Conservation (phyloP, 2,888 invertebrate genomes). For the Cybosia mesomella region DNA sequence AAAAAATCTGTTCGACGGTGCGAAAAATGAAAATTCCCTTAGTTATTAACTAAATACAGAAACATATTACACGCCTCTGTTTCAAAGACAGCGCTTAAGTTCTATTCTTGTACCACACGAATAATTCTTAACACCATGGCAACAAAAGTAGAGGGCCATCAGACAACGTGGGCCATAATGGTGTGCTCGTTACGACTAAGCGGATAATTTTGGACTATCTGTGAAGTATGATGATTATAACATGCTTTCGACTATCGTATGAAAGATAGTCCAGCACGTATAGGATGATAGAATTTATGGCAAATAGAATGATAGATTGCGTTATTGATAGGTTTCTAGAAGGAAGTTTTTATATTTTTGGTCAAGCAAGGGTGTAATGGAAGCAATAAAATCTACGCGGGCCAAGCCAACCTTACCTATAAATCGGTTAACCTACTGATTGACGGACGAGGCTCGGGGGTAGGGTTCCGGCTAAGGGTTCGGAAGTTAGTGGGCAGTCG, state of each 20-base stretch:
- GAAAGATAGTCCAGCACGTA: constrained; percentile 29
- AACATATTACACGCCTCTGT: not conserved
- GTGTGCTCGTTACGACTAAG: constrained; percentile 69
- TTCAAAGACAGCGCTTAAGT: not conserved
- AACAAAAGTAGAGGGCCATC: constrained; percentile 61
- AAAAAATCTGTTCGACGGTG: too few species aligned
- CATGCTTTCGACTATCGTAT: constrained; percentile 44
- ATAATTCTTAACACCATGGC: constrained; percentile 33
- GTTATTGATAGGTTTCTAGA: not conserved
- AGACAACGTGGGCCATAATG: constrained; percentile 61
- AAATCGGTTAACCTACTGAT: too few species aligned
- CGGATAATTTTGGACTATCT: constrained; percentile 69
- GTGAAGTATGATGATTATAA: constrained; percentile 61
- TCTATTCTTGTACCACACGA: constrained; percentile 29
- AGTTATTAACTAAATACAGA: not conserved
- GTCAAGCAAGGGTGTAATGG: too few species aligned
- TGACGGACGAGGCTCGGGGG: too few species aligned
- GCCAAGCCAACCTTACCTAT: too few species aligned
- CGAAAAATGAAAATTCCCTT: too few species aligned
- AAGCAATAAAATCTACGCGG: too few species aligned
- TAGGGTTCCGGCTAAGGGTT: too few species aligned
- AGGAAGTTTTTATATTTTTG: too few species aligned
- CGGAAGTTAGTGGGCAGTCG: too few species aligned
- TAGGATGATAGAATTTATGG: not conserved
- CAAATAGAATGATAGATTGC: not conserved